Evolutionary conservation across 2,797 vertebrate genomes (phyloP).

Genomic region (Perodicticus potto): DNA sequence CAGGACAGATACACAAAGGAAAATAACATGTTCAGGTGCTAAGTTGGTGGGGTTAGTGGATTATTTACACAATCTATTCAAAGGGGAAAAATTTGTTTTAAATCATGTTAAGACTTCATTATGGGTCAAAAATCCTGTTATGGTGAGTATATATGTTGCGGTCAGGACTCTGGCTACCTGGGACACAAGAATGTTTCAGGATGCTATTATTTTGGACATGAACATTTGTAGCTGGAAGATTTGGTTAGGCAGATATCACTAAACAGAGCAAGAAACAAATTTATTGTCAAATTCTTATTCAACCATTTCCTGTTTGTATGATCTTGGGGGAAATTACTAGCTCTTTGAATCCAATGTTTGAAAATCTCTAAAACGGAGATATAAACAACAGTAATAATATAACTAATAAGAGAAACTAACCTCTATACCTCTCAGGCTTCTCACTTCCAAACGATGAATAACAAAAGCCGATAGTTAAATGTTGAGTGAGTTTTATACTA

Average conservation of each 20-base stretch:
- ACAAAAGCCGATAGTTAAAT: not conserved
- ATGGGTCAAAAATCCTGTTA: not conserved
- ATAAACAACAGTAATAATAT: not conserved
- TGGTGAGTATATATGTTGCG: not conserved
- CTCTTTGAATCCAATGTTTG: not conserved
- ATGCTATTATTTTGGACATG: not conserved
- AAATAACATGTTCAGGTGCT: not conserved
- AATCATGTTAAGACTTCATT: not conserved
- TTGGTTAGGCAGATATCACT: not conserved
- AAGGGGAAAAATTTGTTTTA: not conserved
- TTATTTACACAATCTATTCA: not conserved
- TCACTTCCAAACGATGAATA: not conserved
- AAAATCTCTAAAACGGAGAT: not conserved
- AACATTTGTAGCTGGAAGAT: not conserved
- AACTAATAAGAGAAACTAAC: not conserved
- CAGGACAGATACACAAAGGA: not conserved
- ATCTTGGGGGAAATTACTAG: not conserved
- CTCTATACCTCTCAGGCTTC: not conserved
- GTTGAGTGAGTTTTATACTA: not conserved
- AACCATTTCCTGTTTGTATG: not conserved
- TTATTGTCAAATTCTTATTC: slow-evolving; percentile 16
- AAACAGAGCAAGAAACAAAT: slow-evolving; percentile 14
- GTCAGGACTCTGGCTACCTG: not conserved
- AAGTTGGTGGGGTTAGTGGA: not conserved
- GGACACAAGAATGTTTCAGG: not conserved